Percentiles rank a stretch among this genome's conserved stretches.
phyloP scores from a whole-genome alignment of 2,797 vertebrate genomes.

The Typhlichthys eigenmanni region DNA sequence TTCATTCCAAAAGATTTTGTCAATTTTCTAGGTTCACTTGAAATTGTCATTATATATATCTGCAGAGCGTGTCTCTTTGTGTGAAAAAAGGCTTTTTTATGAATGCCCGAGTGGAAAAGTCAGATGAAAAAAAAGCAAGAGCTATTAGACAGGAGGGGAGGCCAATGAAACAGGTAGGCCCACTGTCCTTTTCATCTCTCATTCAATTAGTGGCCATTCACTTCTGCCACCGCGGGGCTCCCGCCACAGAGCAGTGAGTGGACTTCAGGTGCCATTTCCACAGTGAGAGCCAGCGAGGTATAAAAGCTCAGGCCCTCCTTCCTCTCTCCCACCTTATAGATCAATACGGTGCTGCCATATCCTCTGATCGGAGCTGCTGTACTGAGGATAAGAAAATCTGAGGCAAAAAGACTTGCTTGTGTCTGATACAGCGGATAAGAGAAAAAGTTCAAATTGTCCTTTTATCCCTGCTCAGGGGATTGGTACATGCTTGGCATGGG shows the following conservation, averaged over 20 bases:
- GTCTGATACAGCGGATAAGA: constrained; percentile 61
- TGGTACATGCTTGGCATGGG: constrained; percentile 52
- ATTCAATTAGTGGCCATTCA: constrained; percentile 70
- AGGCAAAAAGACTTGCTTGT: constrained; percentile 65
- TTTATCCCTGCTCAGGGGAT: constrained; percentile 69
- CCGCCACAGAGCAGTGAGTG: constrained; percentile 61
- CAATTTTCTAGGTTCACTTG: constrained; percentile 30
- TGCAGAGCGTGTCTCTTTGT: constrained; percentile 31
- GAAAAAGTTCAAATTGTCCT: constrained; percentile 78
- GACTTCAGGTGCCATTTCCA: constrained; percentile 65
- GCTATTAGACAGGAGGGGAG: constrained; percentile 25
- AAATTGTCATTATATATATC: constrained; percentile 41
- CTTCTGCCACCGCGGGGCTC: constrained; percentile 56
- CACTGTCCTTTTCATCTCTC: constrained; percentile 63
- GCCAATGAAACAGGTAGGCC: constrained; percentile 43
- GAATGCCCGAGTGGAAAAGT: constrained; percentile 34
- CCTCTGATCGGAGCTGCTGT: constrained; percentile 71
- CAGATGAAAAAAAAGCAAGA: constrained; percentile 36
- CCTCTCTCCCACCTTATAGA: constrained; percentile 66
- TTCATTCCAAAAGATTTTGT: constrained; percentile 32
- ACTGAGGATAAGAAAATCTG: constrained; percentile 66
- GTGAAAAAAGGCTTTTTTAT: constrained; percentile 30
- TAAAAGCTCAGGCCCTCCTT: constrained; percentile 60
- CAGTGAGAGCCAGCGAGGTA: constrained; percentile 38
- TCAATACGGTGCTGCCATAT: constrained; percentile 74